These are phyloP conservation scores for Alcedo quadribrachys DNA, from an alignment of 2,797 vertebrate genomes.

Conservation along the genomic window DNA sequence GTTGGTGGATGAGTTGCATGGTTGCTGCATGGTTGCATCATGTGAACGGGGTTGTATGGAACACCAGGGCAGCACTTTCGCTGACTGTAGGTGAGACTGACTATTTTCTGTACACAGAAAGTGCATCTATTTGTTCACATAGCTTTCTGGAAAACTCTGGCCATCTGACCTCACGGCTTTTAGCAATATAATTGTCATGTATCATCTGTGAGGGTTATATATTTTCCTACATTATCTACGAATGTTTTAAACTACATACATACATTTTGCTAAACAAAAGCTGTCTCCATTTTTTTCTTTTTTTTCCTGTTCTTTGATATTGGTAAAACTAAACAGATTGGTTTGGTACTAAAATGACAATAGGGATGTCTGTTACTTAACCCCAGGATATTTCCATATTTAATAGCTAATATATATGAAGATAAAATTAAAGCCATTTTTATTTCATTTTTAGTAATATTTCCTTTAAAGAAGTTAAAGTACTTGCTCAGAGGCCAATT, in stretches of 20 bases:
- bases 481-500: neutral
- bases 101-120: neutral
- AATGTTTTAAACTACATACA: neutral
- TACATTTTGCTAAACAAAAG: neutral
- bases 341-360: neutral
- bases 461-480: neutral
- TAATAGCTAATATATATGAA: neutral
- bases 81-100: neutral
- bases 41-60: accelerated
- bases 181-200: neutral
- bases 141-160: neutral
- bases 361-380: neutral
- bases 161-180: neutral
- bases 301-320: neutral
- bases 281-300: too few species aligned
- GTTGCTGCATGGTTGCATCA: neutral
- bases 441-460: neutral
- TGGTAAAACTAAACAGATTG: neutral
- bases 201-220: neutral
- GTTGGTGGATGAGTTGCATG: neutral
- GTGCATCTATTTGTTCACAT: neutral
- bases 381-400: neutral
- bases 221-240: neutral
- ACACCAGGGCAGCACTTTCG: neutral
- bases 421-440: neutral